phyloP scores from a whole-genome alignment of 92 coral and sea anemone genomes.

The Zoanthus sociatus region DNA sequence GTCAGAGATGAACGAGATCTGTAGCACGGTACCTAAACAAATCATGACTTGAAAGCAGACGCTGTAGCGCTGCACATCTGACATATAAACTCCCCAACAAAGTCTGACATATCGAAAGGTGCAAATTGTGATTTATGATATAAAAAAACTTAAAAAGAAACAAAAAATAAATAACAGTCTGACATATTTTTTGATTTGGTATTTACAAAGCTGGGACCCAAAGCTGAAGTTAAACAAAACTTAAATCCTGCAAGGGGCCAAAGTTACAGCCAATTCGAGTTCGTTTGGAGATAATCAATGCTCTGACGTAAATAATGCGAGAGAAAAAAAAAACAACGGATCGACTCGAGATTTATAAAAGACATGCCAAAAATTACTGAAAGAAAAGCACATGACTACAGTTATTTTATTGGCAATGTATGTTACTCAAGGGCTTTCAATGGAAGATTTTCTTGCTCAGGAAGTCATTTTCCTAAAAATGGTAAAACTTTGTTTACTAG shows the following conservation, averaged over 20 bases:
- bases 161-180: too few relatives aligned
- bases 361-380: not conserved
- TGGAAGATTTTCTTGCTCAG: not conserved
- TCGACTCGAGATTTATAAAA: not conserved
- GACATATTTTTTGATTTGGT: not conserved
- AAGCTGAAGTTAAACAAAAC: not conserved
- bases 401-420: not conserved
- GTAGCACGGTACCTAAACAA: too few relatives aligned
- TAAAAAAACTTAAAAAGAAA: too few relatives aligned
- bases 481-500: not conserved
- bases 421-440: too few relatives aligned
- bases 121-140: too few relatives aligned
- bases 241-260: not conserved
- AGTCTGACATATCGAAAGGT: too few relatives aligned
- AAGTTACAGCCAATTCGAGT: not conserved
- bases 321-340: not conserved
- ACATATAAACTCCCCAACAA: too few relatives aligned
- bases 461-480: not conserved
- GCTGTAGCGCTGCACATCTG: too few relatives aligned
- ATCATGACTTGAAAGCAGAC: too few relatives aligned
- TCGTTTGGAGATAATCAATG: slow-evolving; percentile 14
- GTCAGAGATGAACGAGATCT: too few relatives aligned
- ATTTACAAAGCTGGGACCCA: not conserved
- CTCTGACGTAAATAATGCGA: slow-evolving; percentile 12
- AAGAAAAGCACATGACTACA: slow-evolving; percentile 3